Evolutionary conservation across 2,113 vertebrate genomes (phyloP).

Genomic region (Poecile atricapillus): DNA sequence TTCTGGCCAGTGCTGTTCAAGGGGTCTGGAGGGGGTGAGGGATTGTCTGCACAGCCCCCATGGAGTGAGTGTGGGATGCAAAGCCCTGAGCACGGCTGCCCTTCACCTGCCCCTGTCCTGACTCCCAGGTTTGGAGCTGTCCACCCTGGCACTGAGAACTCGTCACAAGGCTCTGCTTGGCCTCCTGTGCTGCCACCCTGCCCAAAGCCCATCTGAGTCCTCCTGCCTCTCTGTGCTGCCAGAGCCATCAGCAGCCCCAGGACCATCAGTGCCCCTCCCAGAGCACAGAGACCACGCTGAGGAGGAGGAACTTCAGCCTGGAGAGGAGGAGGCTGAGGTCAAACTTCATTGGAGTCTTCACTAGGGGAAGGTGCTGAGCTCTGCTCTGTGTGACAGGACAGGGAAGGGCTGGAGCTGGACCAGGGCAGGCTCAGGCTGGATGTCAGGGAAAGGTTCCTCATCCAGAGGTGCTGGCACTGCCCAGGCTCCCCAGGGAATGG

Average conservation of each 20-base stretch:
- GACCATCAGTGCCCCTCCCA: neutral
- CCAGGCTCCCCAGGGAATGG: neutral
- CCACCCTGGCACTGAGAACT: neutral
- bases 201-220: neutral
- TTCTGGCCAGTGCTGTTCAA: neutral
- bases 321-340: neutral
- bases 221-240: neutral
- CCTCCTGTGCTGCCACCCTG: neutral
- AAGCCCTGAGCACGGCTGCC: neutral
- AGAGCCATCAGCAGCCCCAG: neutral
- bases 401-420: neutral
- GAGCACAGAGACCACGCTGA: accelerated
- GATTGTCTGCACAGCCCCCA: neutral
- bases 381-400: neutral
- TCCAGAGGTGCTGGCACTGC: neutral
- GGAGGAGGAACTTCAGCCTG: neutral
- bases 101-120: neutral
- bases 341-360: neutral
- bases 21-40: neutral
- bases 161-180: neutral
- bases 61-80: neutral
- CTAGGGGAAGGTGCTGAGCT: neutral
- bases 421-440: neutral
- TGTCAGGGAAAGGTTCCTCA: neutral
- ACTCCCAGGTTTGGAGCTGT: neutral